Evolutionary conservation across 2,888 invertebrate genomes (phyloP), one percentile per base, ranked within the genome.

Genomic region (Stomorhina lunata): DNA sequence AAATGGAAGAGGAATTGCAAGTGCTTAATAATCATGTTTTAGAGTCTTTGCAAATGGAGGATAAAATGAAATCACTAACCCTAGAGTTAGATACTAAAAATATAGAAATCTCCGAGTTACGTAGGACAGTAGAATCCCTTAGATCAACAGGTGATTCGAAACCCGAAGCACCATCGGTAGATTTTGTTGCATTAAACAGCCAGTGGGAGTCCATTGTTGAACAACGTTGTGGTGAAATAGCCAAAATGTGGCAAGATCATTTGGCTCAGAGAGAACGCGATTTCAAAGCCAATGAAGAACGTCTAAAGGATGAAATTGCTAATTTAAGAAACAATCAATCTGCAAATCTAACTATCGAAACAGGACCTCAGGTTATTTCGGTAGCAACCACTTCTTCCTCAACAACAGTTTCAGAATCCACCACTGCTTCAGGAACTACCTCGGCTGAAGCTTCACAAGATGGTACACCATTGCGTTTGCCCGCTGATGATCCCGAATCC

Each of bases 191-290:
- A 3, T 76, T 92, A 7, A 88, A 89, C 45, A 87, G 88, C 34
- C 90, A 92, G 66, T 92, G 92, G 92, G 90, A 93, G 45, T 91
- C 92, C 79, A 92, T 93, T 76, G 92, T 94, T 29, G 94, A 95
- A 87, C 94, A 95, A 88, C 92, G 94, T 84, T 94, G 95, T 68
- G 92, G 92, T 85, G 94, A 95, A 91, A 93, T 95, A 77, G 94
- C 95, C 9, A 93, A 94, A 90, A 92, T 94, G 86, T 95, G 95
- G 95, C 94, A 95, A 86, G 92, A 93, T 84, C 95, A 95, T 89
- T 88, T 95, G 76, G 92, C 93, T n/a, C 92, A 93, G 85, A 92
- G 94, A 48, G 94, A 95, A 91, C 91, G 90, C 9, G 94, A 94
- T 85, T 94, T 94, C 86, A 91, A 92, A 80, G 91, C 92, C 84